These are phyloP conservation scores for Nudaria mundana DNA, from an alignment of 2,888 invertebrate genomes.

Conservation along the genomic window DNA sequence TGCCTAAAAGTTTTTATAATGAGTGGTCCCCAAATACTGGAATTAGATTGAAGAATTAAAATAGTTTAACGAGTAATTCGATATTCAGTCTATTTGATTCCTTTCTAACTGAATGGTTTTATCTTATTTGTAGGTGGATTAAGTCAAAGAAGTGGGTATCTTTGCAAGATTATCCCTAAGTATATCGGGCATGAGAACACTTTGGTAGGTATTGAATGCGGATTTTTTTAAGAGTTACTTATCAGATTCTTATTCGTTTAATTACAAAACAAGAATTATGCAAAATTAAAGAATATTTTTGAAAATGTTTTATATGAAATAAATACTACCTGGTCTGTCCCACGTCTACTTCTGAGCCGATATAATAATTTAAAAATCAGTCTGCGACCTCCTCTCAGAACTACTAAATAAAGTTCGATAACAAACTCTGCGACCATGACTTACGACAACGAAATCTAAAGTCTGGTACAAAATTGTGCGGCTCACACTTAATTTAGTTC, in stretches of 20 bases:
- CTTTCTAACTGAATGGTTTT: constrained; percentile 31
- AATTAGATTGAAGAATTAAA: constrained; percentile 30
- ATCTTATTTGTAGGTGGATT: constrained; percentile 43
- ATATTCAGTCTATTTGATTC: constrained; percentile 35
- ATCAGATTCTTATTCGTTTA: constrained; percentile 3
- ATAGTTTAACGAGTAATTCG: constrained; percentile 36
- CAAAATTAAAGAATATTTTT: too few species aligned
- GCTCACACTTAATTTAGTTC: too few species aligned
- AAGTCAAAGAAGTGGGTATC: constrained; percentile 29
- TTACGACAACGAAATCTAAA: too few species aligned
- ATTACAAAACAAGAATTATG: not conserved
- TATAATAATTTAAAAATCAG: too few species aligned
- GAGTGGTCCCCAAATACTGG: constrained; percentile 23
- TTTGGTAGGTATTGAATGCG: constrained; percentile 17
- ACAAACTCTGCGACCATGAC: too few species aligned
- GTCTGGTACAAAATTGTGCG: too few species aligned
- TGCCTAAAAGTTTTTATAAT: constrained; percentile 23
- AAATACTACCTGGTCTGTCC: too few species aligned
- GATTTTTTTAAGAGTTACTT: constrained; percentile 10
- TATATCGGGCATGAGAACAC: constrained; percentile 22
- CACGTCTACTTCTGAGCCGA: too few species aligned
- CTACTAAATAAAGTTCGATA: too few species aligned
- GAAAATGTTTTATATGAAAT: too few species aligned
- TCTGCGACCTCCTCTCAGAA: too few species aligned
- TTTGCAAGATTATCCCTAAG: constrained; percentile 27